Conservation (phyloP, 2,888 invertebrate species). For the Sminthurides aquaticus region DNA sequence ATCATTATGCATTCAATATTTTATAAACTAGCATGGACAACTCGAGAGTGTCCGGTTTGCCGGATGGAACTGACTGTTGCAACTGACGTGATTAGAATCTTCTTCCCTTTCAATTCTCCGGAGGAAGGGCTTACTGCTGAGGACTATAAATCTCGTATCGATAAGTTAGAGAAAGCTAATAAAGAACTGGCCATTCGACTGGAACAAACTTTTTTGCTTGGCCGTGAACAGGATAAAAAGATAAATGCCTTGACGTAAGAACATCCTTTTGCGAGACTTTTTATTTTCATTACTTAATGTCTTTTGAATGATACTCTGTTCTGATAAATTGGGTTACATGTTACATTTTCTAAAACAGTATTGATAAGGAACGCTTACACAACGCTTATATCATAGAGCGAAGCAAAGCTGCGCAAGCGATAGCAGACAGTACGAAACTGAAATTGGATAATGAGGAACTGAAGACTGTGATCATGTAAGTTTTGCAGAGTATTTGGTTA, state of each 20-base stretch:
- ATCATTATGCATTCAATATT: no score
- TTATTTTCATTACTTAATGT: no score
- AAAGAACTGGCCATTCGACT: constrained; percentile 9
- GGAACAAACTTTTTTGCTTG: constrained; percentile 7
- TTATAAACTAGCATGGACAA: constrained; percentile 8
- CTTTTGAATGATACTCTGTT: no score
- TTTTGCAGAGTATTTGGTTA: no score
- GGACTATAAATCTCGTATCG: not conserved
- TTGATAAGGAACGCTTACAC: not conserved
- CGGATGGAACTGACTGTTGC: constrained; percentile 1
- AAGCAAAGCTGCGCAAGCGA: not conserved
- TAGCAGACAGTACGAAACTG: constrained; percentile 3
- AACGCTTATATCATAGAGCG: not conserved
- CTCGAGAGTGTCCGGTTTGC: constrained; percentile 12
- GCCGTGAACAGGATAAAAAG: constrained; percentile 8
- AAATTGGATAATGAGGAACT: constrained; percentile 13
- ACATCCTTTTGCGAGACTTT: not conserved
- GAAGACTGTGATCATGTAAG: constrained; percentile 9
- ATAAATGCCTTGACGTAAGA: not conserved
- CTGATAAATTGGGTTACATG: no score
- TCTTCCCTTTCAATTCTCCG: not conserved
- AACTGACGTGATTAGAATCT: constrained; percentile 12
- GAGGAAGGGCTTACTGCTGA: constrained; percentile 1
- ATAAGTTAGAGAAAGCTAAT: not conserved
- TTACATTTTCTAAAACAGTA: no score